phyloP scores from a whole-genome alignment of 2,113 vertebrate genomes.

The Paradisaea rubra region DNA sequence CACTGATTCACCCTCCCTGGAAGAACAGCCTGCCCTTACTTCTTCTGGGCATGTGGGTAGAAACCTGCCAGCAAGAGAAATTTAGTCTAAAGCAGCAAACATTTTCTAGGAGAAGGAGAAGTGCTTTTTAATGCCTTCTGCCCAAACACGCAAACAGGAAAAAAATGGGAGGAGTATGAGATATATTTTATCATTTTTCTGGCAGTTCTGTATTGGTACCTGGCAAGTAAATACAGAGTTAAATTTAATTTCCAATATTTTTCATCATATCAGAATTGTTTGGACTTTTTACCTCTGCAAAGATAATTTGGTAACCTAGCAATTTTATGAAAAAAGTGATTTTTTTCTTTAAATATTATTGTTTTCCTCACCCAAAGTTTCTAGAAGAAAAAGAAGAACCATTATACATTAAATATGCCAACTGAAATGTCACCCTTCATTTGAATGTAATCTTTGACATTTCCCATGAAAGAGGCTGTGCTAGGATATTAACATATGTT shows the following conservation, averaged over 20 bases:
- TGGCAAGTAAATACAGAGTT: not conserved
- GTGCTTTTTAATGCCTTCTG: not conserved
- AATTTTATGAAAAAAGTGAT: not conserved
- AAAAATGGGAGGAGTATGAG: not conserved
- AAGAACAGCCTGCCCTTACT: not conserved
- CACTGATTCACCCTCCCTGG: not conserved
- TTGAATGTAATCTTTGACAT: slow-evolving; percentile 30
- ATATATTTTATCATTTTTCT: not conserved
- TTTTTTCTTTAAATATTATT: not conserved
- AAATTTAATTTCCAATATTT: not conserved
- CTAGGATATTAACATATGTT: not conserved
- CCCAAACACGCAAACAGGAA: not conserved
- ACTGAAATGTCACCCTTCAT: slow-evolving; percentile 24
- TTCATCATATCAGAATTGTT: not conserved
- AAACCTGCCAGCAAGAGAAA: not conserved
- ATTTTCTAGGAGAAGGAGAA: not conserved
- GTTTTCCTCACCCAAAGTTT: not conserved
- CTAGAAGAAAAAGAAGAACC: not conserved
- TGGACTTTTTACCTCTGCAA: not conserved
- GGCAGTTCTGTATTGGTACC: not conserved
- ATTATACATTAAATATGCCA: not conserved
- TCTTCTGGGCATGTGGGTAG: accelerated
- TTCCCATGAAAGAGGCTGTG: slow-evolving; percentile 13
- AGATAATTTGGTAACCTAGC: not conserved
- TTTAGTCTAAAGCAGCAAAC: not conserved